These are phyloP conservation scores for Abscondita cerata DNA, from an alignment of 2,888 invertebrate genomes.

Conservation along the genomic window DNA sequence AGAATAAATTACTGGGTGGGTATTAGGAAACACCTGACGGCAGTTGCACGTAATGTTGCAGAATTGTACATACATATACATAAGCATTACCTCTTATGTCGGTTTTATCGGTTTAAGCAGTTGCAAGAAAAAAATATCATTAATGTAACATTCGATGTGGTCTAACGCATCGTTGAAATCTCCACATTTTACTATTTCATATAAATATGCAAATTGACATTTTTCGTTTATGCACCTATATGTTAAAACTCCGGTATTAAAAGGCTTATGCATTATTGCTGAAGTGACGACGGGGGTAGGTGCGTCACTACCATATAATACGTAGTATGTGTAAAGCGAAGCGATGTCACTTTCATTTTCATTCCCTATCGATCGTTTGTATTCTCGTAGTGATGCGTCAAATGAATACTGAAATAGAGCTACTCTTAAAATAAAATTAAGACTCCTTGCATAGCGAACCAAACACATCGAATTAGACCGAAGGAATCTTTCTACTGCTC, in stretches of 20 bases:
- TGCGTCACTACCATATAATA: conserved; percentile 26
- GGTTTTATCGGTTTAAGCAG: neutral
- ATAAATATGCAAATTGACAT: neutral
- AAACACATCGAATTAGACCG: too few species aligned
- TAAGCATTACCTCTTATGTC: neutral
- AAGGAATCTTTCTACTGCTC: too few species aligned
- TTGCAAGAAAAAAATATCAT: neutral
- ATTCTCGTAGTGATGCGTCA: conserved; percentile 19
- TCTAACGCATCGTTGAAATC: conserved; percentile 10
- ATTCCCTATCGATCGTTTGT: conserved; percentile 35
- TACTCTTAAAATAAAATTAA: too few species aligned
- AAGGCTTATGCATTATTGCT: neutral
- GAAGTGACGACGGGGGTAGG: conserved; percentile 12
- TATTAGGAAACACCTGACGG: conserved; percentile 20
- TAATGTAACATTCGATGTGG: neutral
- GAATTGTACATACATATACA: conserved; percentile 1
- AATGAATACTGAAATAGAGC: conserved; percentile 17
- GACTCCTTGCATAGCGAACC: too few species aligned
- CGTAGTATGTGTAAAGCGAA: conserved; percentile 29
- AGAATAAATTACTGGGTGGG: conserved; percentile 10
- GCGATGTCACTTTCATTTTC: conserved; percentile 39
- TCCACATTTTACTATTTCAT: conserved; percentile 1
- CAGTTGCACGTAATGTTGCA: conserved; percentile 11
- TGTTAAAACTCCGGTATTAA: conserved; percentile 4
- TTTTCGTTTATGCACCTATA: neutral